These are phyloP conservation scores for Lepus americanus DNA, from an alignment of 2,113 vertebrate species.

Conservation along the genomic window DNA sequence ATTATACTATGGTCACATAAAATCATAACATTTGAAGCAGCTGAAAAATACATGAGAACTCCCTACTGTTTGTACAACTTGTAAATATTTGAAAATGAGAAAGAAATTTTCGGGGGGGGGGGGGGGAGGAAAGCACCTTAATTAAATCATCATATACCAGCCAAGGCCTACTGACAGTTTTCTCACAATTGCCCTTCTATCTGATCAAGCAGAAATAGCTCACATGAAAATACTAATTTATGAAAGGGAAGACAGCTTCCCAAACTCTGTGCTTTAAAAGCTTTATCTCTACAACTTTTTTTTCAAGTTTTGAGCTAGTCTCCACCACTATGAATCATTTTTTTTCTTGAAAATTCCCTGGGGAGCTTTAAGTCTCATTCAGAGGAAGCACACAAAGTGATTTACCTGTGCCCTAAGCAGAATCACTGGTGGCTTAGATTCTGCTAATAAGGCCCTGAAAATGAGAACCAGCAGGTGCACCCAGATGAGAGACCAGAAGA, in stretches of 20 bases:
- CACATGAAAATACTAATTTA: background rate
- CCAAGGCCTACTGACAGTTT: background rate
- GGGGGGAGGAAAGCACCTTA: background rate
- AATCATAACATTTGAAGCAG: background rate
- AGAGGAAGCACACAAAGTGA: slow-evolving; percentile 5
- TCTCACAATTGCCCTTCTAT: background rate
- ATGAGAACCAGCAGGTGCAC: slow-evolving; percentile 7
- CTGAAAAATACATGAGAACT: background rate
- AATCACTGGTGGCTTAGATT: background rate
- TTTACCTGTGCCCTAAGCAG: slow-evolving; percentile 1
- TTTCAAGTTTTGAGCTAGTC: slow-evolving; percentile 37
- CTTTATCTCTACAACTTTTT: background rate
- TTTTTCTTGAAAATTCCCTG: slow-evolving; percentile 57
- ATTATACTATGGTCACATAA: background rate
- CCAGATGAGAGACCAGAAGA: background rate
- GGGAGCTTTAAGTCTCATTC: background rate
- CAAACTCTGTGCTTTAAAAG: slow-evolving; percentile 17
- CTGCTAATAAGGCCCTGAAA: slow-evolving; percentile 17
- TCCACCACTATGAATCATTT: slow-evolving; percentile 28
- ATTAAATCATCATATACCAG: background rate
- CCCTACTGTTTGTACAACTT: slow-evolving; percentile 1
- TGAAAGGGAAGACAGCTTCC: background rate
- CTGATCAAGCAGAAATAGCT: background rate
- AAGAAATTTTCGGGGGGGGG: background rate
- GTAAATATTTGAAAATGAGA: slow-evolving; percentile 26